Conservation (phyloP, 2,113 vertebrate genomes). For the Reinhardtius hippoglossoides region DNA sequence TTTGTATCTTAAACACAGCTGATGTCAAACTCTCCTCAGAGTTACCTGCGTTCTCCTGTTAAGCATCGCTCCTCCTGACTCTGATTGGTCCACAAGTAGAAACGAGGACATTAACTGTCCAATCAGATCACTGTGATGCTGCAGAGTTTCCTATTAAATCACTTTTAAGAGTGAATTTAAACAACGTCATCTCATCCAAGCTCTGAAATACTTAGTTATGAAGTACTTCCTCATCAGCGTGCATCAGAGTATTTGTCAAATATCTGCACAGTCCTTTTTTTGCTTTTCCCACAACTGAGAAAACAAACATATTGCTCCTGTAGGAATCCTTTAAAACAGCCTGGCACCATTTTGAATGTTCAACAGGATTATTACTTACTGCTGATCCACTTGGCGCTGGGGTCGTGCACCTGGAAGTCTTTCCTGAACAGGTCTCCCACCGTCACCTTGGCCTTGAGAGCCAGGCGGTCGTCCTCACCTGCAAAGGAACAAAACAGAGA, state of each 20-base stretch:
- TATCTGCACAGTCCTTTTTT: no score
- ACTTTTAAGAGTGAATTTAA: neutral
- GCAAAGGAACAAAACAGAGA: constrained; percentile 23
- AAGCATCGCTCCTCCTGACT: neutral
- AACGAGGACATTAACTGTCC: neutral
- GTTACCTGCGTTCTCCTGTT: no score
- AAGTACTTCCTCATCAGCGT: no score
- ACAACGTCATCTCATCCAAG: no score
- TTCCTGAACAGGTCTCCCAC: constrained; percentile 91
- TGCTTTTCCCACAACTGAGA: neutral
- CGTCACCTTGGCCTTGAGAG: constrained; percentile 91
- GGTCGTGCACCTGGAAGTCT: constrained; percentile 92
- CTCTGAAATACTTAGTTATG: neutral
- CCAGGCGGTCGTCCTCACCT: constrained; percentile 94
- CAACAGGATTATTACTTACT: constrained; percentile 81
- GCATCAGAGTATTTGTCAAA: no score
- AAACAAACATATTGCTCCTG: no score
- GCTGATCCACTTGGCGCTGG: constrained; percentile 94
- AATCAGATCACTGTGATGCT: neutral
- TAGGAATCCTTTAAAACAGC: no score
- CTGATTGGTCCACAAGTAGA: neutral
- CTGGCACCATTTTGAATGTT: no score
- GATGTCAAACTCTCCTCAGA: neutral
- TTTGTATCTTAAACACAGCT: neutral
- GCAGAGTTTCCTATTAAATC: no score